phyloP scores from a whole-genome alignment of 64 coral and sea anemone species.

The Stichodactyla mertensii region DNA sequence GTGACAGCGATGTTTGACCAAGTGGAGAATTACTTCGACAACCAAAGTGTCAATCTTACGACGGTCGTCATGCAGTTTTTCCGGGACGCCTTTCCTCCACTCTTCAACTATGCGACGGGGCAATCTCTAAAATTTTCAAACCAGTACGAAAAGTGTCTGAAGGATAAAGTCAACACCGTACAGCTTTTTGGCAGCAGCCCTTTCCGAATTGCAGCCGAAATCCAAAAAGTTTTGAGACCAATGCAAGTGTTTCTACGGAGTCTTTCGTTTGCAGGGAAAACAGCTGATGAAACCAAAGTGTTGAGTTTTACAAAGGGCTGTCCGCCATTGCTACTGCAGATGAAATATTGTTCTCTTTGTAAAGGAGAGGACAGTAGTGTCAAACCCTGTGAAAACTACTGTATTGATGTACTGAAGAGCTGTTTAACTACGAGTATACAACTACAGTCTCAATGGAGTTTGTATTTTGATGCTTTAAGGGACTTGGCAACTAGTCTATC shows the following conservation, averaged over 20 bases:
- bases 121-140: not conserved
- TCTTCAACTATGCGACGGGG: constrained; percentile 29
- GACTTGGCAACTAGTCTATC: constrained; percentile 22
- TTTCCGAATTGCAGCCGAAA: not conserved
- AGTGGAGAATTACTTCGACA: not conserved
- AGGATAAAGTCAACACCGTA: constrained; percentile 28
- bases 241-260: constrained; percentile 51
- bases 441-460: constrained; percentile 50
- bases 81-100: constrained; percentile 33
- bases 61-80: constrained; percentile 53
- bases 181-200: constrained; percentile 39
- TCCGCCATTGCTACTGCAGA: constrained; percentile 29
- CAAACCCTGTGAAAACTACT: constrained; percentile 49
- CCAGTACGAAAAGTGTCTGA: constrained; percentile 46
- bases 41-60: constrained; percentile 33
- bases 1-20: not conserved
- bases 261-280: constrained; percentile 35
- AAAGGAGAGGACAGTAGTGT: constrained; percentile 28
- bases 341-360: constrained; percentile 56
- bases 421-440: constrained; percentile 39
- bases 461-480: constrained; percentile 39
- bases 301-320: constrained; percentile 56
- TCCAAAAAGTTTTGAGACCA: constrained; percentile 28
- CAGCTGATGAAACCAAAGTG: constrained; percentile 15
- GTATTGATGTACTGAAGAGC: constrained; percentile 56